Base-by-base conservation (phyloP, 2,888 invertebrate species). In the Disparrhopalites patrizii region DNA sequence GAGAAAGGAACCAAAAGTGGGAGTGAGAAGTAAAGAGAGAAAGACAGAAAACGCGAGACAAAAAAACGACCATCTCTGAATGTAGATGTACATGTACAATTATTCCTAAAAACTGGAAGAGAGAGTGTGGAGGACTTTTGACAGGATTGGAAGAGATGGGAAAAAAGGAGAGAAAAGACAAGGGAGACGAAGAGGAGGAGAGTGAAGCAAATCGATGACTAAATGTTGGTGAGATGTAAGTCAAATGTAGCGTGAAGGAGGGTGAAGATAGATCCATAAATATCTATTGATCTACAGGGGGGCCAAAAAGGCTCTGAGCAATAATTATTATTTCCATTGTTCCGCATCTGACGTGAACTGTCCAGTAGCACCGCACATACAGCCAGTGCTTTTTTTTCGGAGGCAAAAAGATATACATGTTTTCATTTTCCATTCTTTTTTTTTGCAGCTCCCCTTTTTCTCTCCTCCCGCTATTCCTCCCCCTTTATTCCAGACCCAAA, bases 181-280 rank as follows among this genome's bases (percentile, higher is more conserved):
- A n/a, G n/a, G n/a, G n/a, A n/a, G n/a, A n/a, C n/a, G n/a, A n/a
- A n/a, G n/a, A n/a, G n/a, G n/a, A n/a, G n/a, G n/a, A 62, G 54
- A 28, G 38, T 28, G 63, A 43, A 63, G 47, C 55, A 63, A 63
- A 63, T 63, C 63, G 63, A 63, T 63, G 63, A 62, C 63, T 63
- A 63, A 63, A 63, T 63, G 63, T 31, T 63, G 30, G 55, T 55
- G 55, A 55, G 63, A 63, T 63, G 55, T 25, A 51, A 63, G 55
- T 63, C 63, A 63, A 47, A 63, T 63, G 63, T 55, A 63, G 63
- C 63, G 55, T 63, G 55, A 63, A 63, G 30, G 55, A 63, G 63
- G 63, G 63, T 55, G 63, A 56, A 62, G 62, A 63, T 56, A 50
- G 52, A 51, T 65, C 31, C 57, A 58, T 65, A 65, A 65, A 65